Evolutionary conservation across 2,797 vertebrate species (phyloP).

Genomic region (Phataginus tetradactyla): DNA sequence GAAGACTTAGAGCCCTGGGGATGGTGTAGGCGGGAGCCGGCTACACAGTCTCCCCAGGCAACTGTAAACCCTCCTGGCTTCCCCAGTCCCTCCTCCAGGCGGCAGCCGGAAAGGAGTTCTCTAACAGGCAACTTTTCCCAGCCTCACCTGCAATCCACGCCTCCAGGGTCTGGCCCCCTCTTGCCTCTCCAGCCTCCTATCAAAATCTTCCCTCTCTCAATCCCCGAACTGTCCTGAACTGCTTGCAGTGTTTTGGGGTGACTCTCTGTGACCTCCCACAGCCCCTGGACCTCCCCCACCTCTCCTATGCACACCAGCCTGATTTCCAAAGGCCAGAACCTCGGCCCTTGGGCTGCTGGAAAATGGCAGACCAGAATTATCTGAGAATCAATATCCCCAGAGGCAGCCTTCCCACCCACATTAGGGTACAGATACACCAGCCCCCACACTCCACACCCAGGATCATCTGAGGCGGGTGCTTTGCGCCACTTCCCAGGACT

Average conservation of each 20-base stretch:
- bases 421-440: background rate
- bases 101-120: background rate
- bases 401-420: too few relatives aligned
- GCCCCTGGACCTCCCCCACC: constrained; percentile 45
- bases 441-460: too few relatives aligned
- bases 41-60: background rate
- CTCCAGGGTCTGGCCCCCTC: background rate
- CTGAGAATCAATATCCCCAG: background rate
- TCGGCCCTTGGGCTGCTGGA: background rate
- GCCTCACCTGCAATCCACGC: background rate
- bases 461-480: background rate
- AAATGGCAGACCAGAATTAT: background rate
- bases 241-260: background rate
- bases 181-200: background rate
- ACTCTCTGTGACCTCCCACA: constrained; percentile 34
- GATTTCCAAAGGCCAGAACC: background rate
- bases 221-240: background rate
- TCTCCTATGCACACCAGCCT: background rate
- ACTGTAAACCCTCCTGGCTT: background rate
- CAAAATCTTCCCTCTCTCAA: background rate
- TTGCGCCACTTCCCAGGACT: too few relatives aligned
- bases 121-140: background rate
- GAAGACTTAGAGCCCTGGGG: background rate
- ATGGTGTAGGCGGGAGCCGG: background rate
- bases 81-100: background rate